Base-by-base conservation (phyloP, 2,113 vertebrate genomes). In the Ochotona princeps region DNA sequence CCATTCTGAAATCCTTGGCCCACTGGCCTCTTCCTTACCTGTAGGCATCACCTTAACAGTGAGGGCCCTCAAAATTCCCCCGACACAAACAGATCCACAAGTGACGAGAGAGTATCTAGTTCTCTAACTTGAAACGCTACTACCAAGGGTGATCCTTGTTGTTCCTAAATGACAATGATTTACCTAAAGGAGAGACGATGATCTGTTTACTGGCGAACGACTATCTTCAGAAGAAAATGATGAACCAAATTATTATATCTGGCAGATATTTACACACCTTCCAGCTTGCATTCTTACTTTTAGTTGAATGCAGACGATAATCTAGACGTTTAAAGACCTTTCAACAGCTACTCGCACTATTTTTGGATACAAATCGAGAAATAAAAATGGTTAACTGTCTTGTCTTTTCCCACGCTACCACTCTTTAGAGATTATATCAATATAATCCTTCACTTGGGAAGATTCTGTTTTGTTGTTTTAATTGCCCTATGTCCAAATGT, bases 191-290 rank as follows among this genome's bases (percentile, higher is more conserved):
- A 76, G 47, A 87, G 38, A 81, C 3, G 57, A 26, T 49, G 47
- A 61, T 51, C 54, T 88, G 61, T 54, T 82, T 67, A 73, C 12
- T 26, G 44, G 35, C 72, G 95, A 93, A 93, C 47, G 47, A 60
- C 60, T 47, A 70, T 85, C 74, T 87, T 85, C 30, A 65, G 65
- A 92, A 86, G 81, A 75, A 93, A 84, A 82, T 0, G 49, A 28
- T 38, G 23, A 76, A 32, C 76, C 8, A 15, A 85, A 35, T 74
- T 57, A 38, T 76, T 54, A 30, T 25, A 66, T 67, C 83, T 66
- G 80, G 51, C 54, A 86, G 88, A 65, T 32, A 32, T 6, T 18
- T 51, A 80, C 44, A 83, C 26, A 18, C 32, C 25, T 78, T 70
- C 38, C 81, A 70, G 44, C 49, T 14, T n/a, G 61, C 51, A 67